phyloP scores from a whole-genome alignment of 2,797 vertebrate genomes.

The Gastrophryne carolinensis region DNA sequence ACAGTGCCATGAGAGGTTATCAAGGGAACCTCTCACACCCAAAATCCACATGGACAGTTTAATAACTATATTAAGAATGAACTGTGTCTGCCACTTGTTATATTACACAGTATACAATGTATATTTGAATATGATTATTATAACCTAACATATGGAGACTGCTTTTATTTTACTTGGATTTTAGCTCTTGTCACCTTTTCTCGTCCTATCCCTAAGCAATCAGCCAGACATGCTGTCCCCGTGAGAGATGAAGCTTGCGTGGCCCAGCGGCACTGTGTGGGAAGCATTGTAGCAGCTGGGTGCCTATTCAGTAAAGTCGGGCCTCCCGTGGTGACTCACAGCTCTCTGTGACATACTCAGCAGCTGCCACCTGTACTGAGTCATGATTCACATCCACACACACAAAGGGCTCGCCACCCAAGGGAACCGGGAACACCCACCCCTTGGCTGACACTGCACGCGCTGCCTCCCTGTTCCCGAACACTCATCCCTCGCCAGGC shows the following conservation, averaged over 20 bases:
- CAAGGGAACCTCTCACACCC: too few species aligned
- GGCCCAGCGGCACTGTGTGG: conserved; percentile 33
- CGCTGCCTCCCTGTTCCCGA: conserved; percentile 15
- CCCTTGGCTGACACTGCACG: conserved; percentile 25
- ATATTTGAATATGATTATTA: too few species aligned
- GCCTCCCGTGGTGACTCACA: conserved; percentile 49
- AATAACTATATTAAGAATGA: too few species aligned
- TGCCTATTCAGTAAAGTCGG: conserved; percentile 42
- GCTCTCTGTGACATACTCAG: conserved; percentile 42
- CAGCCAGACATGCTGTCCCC: conserved; percentile 8
- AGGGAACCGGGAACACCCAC: conserved; percentile 42
- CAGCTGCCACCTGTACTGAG: conserved; percentile 51
- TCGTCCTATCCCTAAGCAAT: background rate
- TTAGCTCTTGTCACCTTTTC: background rate
- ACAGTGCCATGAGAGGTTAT: too few species aligned
- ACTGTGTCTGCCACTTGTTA: too few species aligned
- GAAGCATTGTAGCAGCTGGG: conserved; percentile 45
- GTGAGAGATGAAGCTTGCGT: conserved; percentile 2
- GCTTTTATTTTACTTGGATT: too few species aligned
- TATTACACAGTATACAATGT: too few species aligned
- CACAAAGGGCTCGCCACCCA: conserved; percentile 34
- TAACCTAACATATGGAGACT: too few species aligned
- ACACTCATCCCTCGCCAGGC: conserved; percentile 37
- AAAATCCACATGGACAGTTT: too few species aligned
- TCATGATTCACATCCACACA: conserved; percentile 49